These are phyloP conservation scores for Campylomormyrus tamandua DNA, from an alignment of 2,113 vertebrate species.

Conservation along the genomic window DNA sequence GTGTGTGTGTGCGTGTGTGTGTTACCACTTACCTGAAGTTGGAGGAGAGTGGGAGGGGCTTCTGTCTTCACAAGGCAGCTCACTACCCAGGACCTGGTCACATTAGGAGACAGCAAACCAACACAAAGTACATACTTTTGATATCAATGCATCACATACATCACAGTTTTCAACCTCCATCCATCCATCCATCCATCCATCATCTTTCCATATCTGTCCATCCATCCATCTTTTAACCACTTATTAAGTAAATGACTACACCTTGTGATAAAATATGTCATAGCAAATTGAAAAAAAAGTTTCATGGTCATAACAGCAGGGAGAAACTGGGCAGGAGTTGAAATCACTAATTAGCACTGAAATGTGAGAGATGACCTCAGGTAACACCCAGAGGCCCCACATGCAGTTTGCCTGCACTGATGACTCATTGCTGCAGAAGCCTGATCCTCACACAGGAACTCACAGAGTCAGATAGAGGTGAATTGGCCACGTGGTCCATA, in stretches of 20 bases:
- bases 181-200: not conserved
- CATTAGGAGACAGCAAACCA: constrained; percentile 27
- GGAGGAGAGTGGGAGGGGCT: constrained; percentile 59
- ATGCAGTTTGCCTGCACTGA: not conserved
- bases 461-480: constrained; percentile 36
- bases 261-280: no score
- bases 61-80: constrained; percentile 59
- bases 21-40: constrained; percentile 65
- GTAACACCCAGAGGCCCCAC: not conserved
- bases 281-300: not conserved
- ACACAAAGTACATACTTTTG: constrained; percentile 12
- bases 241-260: not conserved
- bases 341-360: not conserved
- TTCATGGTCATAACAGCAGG: not conserved
- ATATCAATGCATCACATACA: not conserved
- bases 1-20: not conserved
- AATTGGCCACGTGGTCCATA: not conserved
- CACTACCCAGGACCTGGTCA: constrained; percentile 64
- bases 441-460: constrained; percentile 22
- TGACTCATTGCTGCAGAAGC: not conserved
- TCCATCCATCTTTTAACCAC: not conserved
- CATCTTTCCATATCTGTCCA: not conserved
- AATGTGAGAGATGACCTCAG: not conserved
- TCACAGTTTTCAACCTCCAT: not conserved
- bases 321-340: not conserved